Conservation (phyloP, 2,113 vertebrate genomes). For the Carlito syrichta region DNA sequence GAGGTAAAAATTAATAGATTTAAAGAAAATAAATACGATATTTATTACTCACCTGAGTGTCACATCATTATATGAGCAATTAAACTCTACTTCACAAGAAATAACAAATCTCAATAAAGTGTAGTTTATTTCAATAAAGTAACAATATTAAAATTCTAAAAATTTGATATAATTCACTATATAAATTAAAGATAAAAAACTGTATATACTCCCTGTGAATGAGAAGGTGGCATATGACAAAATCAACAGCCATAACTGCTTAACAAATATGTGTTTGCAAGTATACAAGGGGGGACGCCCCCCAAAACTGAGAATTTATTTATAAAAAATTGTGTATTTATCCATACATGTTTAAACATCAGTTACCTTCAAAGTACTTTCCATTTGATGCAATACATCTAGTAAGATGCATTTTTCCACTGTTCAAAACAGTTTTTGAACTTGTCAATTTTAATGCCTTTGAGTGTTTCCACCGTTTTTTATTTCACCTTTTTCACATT, state of each 20-base stretch:
- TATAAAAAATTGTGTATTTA: too few relatives aligned
- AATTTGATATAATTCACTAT: not conserved
- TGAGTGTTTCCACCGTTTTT: too few relatives aligned
- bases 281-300: too few relatives aligned
- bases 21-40: not conserved
- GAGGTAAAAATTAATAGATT: not conserved
- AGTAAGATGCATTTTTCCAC: too few relatives aligned
- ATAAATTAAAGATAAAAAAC: not conserved
- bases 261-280: not conserved
- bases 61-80: not conserved
- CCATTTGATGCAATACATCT: too few relatives aligned
- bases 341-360: too few relatives aligned
- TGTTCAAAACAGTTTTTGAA: too few relatives aligned
- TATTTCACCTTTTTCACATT: too few relatives aligned
- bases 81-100: not conserved
- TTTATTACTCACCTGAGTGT: not conserved
- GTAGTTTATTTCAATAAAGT: not conserved
- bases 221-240: not conserved
- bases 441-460: too few relatives aligned
- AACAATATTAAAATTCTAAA: not conserved
- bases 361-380: too few relatives aligned
- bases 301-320: too few relatives aligned
- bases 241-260: not conserved
- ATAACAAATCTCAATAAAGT: not conserved
- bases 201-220: not conserved